Evolutionary conservation across 2,113 vertebrate species (phyloP), one percentile per base, ranked within the genome.

Genomic region (Callionymus lyra): DNA sequence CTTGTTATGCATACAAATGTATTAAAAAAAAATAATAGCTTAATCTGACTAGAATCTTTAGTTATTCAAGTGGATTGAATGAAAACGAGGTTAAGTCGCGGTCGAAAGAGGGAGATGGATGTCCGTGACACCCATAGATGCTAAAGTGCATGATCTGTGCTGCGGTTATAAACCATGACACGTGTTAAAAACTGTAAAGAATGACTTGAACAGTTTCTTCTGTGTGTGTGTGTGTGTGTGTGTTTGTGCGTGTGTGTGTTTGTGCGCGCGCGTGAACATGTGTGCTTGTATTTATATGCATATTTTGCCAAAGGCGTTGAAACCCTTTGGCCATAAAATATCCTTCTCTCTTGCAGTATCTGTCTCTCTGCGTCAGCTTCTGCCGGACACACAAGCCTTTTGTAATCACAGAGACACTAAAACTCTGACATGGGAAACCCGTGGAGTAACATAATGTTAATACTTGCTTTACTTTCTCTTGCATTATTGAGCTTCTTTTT

Each of bases 281-380:
- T 32, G n/a, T 57, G 53, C 39, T 12, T 53, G 11, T 50, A 44
- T 73, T 74, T 35, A 46, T 39, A 16, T 68, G 43, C 70, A 77
- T 38, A 15, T 62, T 31, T 90, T 91, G 89, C 91, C 92, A 90
- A 85, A 92, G 91, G 91, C 50, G 74, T 86, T n/a, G n/a, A 62
- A 70, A 84, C 85, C 86, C 83, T 94, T 93, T 94, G 90, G 91
- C 90, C 92, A 87, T 98, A 89, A 95, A 94, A 90, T 85, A 64
- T 93, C n/a, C n/a, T n/a, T n/a, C n/a, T 93, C 92, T 93, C 86
- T 96, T 97, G 90, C 92, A 96, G 92, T 92, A 90, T 97, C 90
- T 97, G 89, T 93, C 88, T 95, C 90, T 97, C 91, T 91, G 89
- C 84, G 84, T 95, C 94, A 93, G 91, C 91, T 91, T 87, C 88